phyloP scores from a whole-genome alignment of 2,888 invertebrate species.

The Shargacucullia verbasci region DNA sequence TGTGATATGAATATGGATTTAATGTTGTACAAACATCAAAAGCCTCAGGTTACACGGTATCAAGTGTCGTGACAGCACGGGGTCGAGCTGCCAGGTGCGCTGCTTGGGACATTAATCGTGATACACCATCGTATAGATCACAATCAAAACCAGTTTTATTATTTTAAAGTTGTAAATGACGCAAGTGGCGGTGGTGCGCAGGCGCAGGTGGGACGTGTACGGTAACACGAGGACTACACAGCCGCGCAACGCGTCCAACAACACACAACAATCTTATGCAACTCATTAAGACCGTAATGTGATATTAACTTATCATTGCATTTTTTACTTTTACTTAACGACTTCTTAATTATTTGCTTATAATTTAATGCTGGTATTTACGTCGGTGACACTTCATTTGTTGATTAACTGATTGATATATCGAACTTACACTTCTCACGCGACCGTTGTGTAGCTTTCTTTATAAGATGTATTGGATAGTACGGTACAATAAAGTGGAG shows the following conservation, averaged over 20 bases:
- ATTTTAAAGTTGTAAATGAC: slow-evolving; percentile 89
- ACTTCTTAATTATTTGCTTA: slow-evolving; percentile 27
- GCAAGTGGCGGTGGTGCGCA: slow-evolving; percentile 81
- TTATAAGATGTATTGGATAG: slow-evolving; percentile 23
- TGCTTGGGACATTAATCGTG: slow-evolving; percentile 82
- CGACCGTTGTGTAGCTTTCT: slow-evolving; percentile 27
- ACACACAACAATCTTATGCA: slow-evolving; percentile 33
- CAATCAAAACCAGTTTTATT: slow-evolving; percentile 88
- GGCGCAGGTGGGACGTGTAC: slow-evolving; percentile 82
- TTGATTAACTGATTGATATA: slow-evolving; percentile 28
- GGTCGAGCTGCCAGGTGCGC: slow-evolving; percentile 82
- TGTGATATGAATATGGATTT: slow-evolving; percentile 71
- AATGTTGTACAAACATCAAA: slow-evolving; percentile 65
- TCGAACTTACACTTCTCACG: slow-evolving; percentile 12
- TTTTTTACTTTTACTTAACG: slow-evolving; percentile 36
- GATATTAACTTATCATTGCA: slow-evolving; percentile 34
- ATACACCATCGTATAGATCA: slow-evolving; percentile 85
- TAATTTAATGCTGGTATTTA: slow-evolving; percentile 26
- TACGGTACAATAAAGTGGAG: slow-evolving; percentile 22
- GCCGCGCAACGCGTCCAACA: slow-evolving; percentile 59
- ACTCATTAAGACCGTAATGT: slow-evolving; percentile 43
- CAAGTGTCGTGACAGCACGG: slow-evolving; percentile 77
- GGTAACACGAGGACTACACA: slow-evolving; percentile 72
- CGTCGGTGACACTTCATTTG: slow-evolving; percentile 13
- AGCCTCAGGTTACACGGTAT: slow-evolving; percentile 70